Evolutionary conservation across 1,140 invertebrate species (phyloP).

Genomic region (Tetragonula clypearis): DNA sequence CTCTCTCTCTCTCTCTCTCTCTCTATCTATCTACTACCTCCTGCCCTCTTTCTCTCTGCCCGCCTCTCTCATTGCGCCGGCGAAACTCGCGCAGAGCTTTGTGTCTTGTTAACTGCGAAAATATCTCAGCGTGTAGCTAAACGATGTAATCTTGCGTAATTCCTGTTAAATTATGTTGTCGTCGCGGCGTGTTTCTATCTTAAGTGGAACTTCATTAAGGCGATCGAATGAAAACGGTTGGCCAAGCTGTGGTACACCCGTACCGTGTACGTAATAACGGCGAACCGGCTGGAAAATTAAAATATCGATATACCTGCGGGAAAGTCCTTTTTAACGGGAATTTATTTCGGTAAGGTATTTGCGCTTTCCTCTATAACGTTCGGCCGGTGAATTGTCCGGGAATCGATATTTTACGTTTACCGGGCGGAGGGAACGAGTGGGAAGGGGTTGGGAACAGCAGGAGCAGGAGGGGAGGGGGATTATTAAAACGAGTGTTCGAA

Average conservation of each 20-base stretch:
- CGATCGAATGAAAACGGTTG: constrained; percentile 6
- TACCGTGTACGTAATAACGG: too few relatives aligned
- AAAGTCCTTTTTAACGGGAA: neutral
- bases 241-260: neutral
- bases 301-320: neutral
- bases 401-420: constrained; percentile 2
- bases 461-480: neutral
- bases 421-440: too few relatives aligned
- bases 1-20: too few relatives aligned
- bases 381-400: neutral
- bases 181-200: neutral
- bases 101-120: constrained; percentile 52
- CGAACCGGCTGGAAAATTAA: neutral
- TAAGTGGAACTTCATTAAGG: constrained; percentile 20
- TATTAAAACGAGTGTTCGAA: neutral
- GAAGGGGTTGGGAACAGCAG: too few relatives aligned
- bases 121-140: constrained; percentile 44
- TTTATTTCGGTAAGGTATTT: neutral
- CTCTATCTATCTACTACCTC: too few relatives aligned
- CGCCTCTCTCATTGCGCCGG: neutral
- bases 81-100: constrained; percentile 37
- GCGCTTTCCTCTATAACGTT: neutral
- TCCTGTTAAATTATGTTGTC: constrained; percentile 27
- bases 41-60: neutral
- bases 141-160: constrained; percentile 17